Evolutionary conservation across 2,888 invertebrate genomes (phyloP).

Genomic region (Drosophila ustulata): DNA sequence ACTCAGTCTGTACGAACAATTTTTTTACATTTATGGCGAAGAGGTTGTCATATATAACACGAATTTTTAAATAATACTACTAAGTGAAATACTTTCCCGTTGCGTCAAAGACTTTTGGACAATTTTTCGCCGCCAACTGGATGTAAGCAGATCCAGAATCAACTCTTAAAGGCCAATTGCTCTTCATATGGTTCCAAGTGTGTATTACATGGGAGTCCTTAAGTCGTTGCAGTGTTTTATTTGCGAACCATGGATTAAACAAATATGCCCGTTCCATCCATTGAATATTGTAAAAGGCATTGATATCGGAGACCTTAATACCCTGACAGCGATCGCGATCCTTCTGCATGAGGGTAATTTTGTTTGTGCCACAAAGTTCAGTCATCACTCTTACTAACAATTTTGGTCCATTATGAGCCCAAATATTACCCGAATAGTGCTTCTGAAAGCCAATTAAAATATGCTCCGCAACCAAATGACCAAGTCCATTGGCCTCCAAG

Average conservation of each 20-base stretch:
- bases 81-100: no score
- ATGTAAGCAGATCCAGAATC: slow-evolving; percentile 1
- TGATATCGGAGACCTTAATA: background rate
- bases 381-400: slow-evolving; percentile 1
- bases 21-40: no score
- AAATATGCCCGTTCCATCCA: background rate
- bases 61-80: no score
- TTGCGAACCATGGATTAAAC: slow-evolving; percentile 2
- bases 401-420: slow-evolving; percentile 18
- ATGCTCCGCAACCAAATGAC: slow-evolving; percentile 76
- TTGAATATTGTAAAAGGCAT: slow-evolving; percentile 16
- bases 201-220: background rate
- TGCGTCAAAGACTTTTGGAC: background rate
- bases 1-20: no score
- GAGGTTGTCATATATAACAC: no score
- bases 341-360: background rate
- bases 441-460: slow-evolving; percentile 4
- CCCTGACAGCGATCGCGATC: slow-evolving; percentile 2
- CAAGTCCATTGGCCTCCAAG: slow-evolving; percentile 86
- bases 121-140: slow-evolving; percentile 8
- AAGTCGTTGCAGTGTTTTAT: background rate
- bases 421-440: background rate
- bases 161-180: no score
- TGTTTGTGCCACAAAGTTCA: slow-evolving; percentile 1
- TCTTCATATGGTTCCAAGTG: no score